Conservation (phyloP, 2,113 vertebrate species). For the Zapus hudsonius region DNA sequence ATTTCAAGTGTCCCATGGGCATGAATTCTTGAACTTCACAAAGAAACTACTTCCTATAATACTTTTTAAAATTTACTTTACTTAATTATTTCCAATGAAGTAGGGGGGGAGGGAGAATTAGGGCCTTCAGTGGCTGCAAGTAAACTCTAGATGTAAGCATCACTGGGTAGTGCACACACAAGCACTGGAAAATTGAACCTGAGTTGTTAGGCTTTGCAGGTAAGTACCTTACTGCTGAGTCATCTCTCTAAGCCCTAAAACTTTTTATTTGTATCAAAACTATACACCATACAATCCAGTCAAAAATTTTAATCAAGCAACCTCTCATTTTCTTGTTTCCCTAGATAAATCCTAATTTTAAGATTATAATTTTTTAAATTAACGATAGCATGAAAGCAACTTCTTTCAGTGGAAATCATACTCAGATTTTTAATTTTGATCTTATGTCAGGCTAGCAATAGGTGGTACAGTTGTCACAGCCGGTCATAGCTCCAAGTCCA, state of each 20-base stretch:
- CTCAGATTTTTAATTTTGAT: not conserved
- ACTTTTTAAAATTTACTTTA: not conserved
- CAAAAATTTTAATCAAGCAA: not conserved
- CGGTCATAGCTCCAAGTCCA: too few relatives aligned
- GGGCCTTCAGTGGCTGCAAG: too few relatives aligned
- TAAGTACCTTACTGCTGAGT: not conserved
- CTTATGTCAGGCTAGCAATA: not conserved
- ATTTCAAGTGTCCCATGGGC: not conserved
- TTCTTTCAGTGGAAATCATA: not conserved
- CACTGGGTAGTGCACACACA: too few relatives aligned
- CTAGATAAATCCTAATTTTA: not conserved
- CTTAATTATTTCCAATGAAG: too few relatives aligned
- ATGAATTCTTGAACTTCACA: not conserved
- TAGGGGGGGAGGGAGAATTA: too few relatives aligned
- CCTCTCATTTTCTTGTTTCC: not conserved
- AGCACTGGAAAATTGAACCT: not conserved
- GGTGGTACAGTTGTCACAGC: not conserved
- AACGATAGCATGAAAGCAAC: not conserved
- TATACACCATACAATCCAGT: not conserved
- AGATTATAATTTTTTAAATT: not conserved
- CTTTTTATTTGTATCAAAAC: constrained; percentile 9
- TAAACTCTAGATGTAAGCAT: too few relatives aligned
- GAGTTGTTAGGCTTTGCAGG: not conserved
- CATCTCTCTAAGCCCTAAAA: not conserved
- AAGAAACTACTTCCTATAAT: not conserved